A percentile compares a stretch with the other conserved stretches of the same genome.
Evolutionary conservation across 1,140 invertebrate genomes (phyloP).

Genomic region (Maniola jurtina): DNA sequence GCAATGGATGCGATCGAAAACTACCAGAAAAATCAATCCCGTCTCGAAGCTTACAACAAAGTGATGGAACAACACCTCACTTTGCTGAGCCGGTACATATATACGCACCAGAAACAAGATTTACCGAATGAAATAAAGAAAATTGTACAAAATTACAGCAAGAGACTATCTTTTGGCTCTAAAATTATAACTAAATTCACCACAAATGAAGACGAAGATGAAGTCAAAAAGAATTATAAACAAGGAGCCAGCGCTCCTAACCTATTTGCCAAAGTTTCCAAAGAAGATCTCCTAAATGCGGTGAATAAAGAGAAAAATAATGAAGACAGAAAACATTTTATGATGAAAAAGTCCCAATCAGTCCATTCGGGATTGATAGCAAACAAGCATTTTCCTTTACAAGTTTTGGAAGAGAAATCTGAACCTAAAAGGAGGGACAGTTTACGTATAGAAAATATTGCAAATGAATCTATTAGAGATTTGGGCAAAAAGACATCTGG

Average conservation of each 20-base stretch:
- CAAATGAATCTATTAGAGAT: constrained; percentile 69
- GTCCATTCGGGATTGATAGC: constrained; percentile 71
- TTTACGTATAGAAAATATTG: constrained; percentile 51
- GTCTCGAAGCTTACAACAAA: constrained; percentile 64
- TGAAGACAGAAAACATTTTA: constrained; percentile 61
- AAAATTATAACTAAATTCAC: constrained; percentile 68
- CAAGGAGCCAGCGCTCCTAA: constrained; percentile 69
- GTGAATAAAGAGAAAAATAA: constrained; percentile 41
- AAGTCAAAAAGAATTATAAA: constrained; percentile 57
- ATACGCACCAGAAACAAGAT: constrained; percentile 61
- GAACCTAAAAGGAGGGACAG: constrained; percentile 45
- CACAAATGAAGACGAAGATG: constrained; percentile 54
- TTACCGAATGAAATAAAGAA: constrained; percentile 66
- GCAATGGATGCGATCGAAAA: constrained; percentile 69
- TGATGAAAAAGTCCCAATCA: constrained; percentile 75
- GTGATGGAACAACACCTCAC: constrained; percentile 68
- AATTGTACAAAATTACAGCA: constrained; percentile 65
- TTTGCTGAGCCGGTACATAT: constrained; percentile 62
- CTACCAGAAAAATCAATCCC: constrained; percentile 64
- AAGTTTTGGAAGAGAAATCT: constrained; percentile 60
- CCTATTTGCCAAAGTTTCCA: constrained; percentile 63
- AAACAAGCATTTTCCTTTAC: constrained; percentile 53
- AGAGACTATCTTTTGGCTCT: constrained; percentile 66
- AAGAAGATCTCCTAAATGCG: constrained; percentile 54
- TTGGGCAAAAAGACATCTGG: constrained; percentile 59